Evolutionary conservation across 1,140 invertebrate genomes (phyloP).

Genomic region (Pseudomyrmex sp.): DNA sequence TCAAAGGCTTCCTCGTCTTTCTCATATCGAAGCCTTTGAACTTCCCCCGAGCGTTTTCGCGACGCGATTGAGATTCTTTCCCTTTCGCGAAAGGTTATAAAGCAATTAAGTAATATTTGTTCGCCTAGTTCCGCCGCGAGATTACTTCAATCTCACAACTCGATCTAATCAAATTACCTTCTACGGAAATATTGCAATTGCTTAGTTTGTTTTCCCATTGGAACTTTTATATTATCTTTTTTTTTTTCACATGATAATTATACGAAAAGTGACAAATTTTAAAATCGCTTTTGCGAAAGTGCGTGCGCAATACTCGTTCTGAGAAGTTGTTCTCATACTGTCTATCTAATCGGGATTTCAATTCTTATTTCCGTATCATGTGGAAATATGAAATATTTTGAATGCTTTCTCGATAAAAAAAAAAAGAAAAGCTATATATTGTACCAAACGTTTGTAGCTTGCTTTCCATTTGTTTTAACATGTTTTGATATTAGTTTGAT

Average conservation of each 20-base stretch:
- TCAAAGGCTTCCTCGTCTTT: slow-evolving; percentile 68
- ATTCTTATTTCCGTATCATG: not conserved
- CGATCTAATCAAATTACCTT: slow-evolving; percentile 51
- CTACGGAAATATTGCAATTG: slow-evolving; percentile 13
- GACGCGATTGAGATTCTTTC: slow-evolving; percentile 53
- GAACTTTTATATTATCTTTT: not conserved
- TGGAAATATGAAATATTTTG: slow-evolving; percentile 57
- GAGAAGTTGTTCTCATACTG: slow-evolving; percentile 17
- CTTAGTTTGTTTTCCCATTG: not conserved
- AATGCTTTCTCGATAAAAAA: not conserved
- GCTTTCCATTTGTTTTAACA: slow-evolving; percentile 4
- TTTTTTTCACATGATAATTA: not conserved
- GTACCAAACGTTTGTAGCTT: too few species aligned
- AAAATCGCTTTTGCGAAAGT: too few species aligned
- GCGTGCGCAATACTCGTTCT: not conserved
- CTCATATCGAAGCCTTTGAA: slow-evolving; percentile 67
- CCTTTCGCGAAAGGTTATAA: slow-evolving; percentile 49
- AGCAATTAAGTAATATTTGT: slow-evolving; percentile 54
- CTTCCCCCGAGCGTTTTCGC: slow-evolving; percentile 31
- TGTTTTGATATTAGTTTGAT: not conserved
- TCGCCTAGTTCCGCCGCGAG: slow-evolving; percentile 22
- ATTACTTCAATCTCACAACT: slow-evolving; percentile 37
- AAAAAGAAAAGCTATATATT: not conserved
- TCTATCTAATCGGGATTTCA: not conserved
- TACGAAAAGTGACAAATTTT: not conserved